Evolutionary conservation across 1,140 invertebrate species (phyloP).

Genomic region (Drosophila kurseongensis): DNA sequence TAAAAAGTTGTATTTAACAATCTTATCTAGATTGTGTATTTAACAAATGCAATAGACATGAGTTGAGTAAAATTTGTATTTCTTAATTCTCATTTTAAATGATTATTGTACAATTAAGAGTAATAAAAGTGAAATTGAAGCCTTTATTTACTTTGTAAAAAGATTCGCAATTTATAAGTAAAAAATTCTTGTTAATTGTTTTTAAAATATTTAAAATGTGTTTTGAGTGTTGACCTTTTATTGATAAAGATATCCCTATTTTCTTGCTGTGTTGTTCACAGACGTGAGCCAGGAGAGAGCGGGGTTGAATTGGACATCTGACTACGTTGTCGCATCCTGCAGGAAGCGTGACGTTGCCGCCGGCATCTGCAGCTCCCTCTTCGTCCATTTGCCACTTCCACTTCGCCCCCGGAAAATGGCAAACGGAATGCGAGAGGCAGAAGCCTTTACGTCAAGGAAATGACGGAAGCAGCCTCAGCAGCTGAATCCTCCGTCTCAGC

Average conservation of each 20-base stretch:
- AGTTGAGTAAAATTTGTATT: not conserved
- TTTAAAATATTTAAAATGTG: too few species aligned
- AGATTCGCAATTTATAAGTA: too few species aligned
- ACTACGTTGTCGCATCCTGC: conserved; percentile 74
- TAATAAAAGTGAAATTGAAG: too few species aligned
- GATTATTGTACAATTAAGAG: too few species aligned
- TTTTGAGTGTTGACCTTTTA: too few species aligned
- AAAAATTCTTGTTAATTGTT: too few species aligned
- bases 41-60: not conserved
- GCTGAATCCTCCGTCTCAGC: conserved; percentile 37
- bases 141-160: too few species aligned
- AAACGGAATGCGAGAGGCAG: conserved; percentile 53
- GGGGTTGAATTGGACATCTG: conserved; percentile 39
- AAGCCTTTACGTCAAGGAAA: conserved; percentile 75
- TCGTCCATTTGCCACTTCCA: conserved; percentile 31
- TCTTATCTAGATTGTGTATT: not conserved
- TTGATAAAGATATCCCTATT: not conserved
- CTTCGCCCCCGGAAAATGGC: conserved; percentile 16
- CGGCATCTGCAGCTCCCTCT: conserved; percentile 28
- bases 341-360: conserved; percentile 69
- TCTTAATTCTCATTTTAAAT: too few species aligned
- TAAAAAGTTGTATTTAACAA: not conserved
- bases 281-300: not conserved
- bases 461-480: conserved; percentile 75
- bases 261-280: conserved; percentile 12